These are phyloP conservation scores for Petrocephalus schoutedeni DNA, from an alignment of 2,797 vertebrate genomes.

Conservation along the genomic window DNA sequence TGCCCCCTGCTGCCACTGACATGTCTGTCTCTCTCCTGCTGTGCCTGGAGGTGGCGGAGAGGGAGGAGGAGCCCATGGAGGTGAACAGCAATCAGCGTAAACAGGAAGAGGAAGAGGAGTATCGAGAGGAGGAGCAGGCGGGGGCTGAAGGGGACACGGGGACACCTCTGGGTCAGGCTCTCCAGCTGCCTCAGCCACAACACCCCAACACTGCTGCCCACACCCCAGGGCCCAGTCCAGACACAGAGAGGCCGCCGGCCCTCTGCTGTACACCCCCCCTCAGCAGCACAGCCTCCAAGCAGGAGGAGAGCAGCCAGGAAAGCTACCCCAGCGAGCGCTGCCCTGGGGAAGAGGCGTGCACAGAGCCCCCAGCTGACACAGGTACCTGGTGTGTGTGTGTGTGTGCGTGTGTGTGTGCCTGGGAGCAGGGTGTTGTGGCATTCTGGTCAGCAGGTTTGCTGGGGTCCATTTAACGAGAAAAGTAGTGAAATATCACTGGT, in stretches of 20 bases:
- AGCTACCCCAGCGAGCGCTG: background rate
- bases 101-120: slow-evolving; percentile 45
- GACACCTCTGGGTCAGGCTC: background rate
- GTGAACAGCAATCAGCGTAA: slow-evolving; percentile 48
- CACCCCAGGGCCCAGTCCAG: slow-evolving; percentile 34
- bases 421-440: background rate
- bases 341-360: background rate
- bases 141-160: slow-evolving; percentile 29
- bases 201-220: slow-evolving; percentile 9
- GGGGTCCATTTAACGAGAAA: background rate
- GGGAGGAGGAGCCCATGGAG: slow-evolving; percentile 41
- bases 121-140: slow-evolving; percentile 42
- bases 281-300: background rate
- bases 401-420: background rate
- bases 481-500: background rate
- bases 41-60: slow-evolving; percentile 21
- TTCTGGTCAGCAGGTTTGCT: background rate
- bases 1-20: background rate
- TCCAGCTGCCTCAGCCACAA: background rate
- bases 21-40: background rate
- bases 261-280: background rate
- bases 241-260: slow-evolving; percentile 8
- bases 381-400: slow-evolving; percentile 1
- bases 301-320: background rate
- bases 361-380: slow-evolving; percentile 1